Conservation (phyloP, 2,113 vertebrate species). For the Hydrochoerus hydrochaeris region DNA sequence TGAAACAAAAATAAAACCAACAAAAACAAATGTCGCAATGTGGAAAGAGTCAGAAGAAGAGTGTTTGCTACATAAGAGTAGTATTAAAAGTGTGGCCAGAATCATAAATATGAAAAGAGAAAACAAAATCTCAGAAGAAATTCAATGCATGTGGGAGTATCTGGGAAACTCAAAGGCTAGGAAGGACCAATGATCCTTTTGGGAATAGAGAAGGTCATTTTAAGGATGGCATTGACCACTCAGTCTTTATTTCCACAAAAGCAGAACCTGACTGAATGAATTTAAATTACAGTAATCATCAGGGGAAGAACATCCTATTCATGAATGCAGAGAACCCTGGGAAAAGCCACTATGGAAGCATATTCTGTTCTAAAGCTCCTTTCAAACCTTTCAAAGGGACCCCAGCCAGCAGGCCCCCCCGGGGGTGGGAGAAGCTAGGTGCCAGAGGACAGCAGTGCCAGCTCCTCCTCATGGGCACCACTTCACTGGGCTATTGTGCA, state of each 20-base stretch:
- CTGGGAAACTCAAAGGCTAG: slow-evolving; percentile 41
- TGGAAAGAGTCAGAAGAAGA: background rate
- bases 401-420: background rate
- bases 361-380: background rate
- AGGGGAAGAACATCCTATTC: slow-evolving; percentile 31
- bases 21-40: background rate
- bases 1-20: background rate
- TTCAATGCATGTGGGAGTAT: background rate
- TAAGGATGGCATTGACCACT: background rate
- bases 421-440: background rate
- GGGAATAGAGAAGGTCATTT: background rate
- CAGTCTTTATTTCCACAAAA: slow-evolving; percentile 23
- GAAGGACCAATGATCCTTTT: background rate
- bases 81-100: background rate
- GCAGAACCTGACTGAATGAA: slow-evolving; percentile 29
- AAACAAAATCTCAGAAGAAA: slow-evolving; percentile 3
- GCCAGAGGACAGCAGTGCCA: background rate
- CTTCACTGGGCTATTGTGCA: background rate
- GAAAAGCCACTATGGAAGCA: background rate
- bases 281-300: slow-evolving; percentile 18
- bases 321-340: background rate
- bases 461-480: background rate
- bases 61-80: background rate
- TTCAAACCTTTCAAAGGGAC: slow-evolving; percentile 27
- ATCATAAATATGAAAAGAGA: background rate